Evolutionary conservation across 1,140 invertebrate species (phyloP), one percentile per base, ranked within the genome.

Genomic region (Halesus radiatus): DNA sequence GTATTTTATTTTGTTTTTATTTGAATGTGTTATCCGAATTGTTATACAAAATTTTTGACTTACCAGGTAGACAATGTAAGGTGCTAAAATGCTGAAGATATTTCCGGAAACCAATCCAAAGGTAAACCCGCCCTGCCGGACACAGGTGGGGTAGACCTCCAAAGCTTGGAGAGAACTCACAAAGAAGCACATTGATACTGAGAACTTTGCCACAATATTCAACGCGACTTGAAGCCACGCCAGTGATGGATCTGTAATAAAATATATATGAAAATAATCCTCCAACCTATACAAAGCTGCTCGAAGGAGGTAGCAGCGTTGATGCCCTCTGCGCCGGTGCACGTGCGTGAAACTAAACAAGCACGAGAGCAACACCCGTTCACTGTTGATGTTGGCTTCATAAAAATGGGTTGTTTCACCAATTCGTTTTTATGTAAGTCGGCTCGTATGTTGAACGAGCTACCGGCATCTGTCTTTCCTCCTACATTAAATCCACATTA

Each of bases 1-100:
- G 13, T 29, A 22, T 54, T 62, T 64, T 64, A 64, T 64, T 23
- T 23, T 18, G n/a, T 18, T 64, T 23, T 70, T 50, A 45, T 20
- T 45, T 37, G n/a, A 70, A 45, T 20, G 60, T 22, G 22, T 75
- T 5, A 79, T 60, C 18, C n/a, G 74, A 85, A 2, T 80, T 82
- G 58, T 10, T 45, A 10, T 13, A 3, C 13, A 45, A 45, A 13
- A 1, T 45, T 7, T 8, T 45, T 80, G 78, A 56, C 88, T 91
- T 90, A 95, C 95, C 86, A 94, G 87, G 84, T 93, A 93, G 4
- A 94, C 91, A 53, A 96, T 89, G 84, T 95, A 95, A 0, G 95
- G 94, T 0, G 92, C 92, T 10, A 95, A 75, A 15, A 93, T 92
- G 66, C 91, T 89, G 45, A 92, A 87, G 22, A 87, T 85, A 84